Evolutionary conservation across 2,888 invertebrate genomes (phyloP).

Genomic region (Polyommatus icarus): DNA sequence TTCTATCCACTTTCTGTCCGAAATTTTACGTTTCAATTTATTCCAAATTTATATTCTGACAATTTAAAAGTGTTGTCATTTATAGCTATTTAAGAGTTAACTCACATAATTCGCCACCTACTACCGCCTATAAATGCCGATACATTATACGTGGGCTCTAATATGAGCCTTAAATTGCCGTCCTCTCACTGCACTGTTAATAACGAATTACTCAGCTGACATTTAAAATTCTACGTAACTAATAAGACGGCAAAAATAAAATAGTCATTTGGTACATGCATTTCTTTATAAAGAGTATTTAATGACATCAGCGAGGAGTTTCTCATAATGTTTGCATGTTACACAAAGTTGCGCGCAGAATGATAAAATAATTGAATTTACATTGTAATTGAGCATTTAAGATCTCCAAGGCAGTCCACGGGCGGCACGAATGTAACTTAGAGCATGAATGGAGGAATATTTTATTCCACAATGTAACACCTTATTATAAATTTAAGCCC

Average conservation of each 20-base stretch:
- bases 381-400: slow-evolving; percentile 26
- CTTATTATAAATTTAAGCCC: slow-evolving; percentile 48
- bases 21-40: background rate
- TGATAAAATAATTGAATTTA: slow-evolving; percentile 28
- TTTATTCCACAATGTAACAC: slow-evolving; percentile 50
- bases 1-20: background rate
- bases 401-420: slow-evolving; percentile 30
- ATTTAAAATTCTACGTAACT: background rate
- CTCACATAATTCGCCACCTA: background rate
- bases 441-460: slow-evolving; percentile 47
- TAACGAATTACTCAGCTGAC: background rate
- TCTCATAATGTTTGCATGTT: background rate
- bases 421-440: slow-evolving; percentile 32
- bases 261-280: background rate
- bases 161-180: background rate
- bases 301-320: background rate
- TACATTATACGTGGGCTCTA: background rate
- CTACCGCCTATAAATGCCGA: background rate
- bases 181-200: slow-evolving; percentile 18
- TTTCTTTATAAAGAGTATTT: background rate
- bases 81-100: background rate
- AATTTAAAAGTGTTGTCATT: background rate
- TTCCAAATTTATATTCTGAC: background rate
- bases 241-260: background rate
- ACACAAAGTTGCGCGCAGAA: background rate